A percentile compares a stretch with the other conserved stretches of the same genome.
Evolutionary conservation across 2,797 vertebrate genomes (phyloP).

Genomic region (Gadopsis marmoratus): DNA sequence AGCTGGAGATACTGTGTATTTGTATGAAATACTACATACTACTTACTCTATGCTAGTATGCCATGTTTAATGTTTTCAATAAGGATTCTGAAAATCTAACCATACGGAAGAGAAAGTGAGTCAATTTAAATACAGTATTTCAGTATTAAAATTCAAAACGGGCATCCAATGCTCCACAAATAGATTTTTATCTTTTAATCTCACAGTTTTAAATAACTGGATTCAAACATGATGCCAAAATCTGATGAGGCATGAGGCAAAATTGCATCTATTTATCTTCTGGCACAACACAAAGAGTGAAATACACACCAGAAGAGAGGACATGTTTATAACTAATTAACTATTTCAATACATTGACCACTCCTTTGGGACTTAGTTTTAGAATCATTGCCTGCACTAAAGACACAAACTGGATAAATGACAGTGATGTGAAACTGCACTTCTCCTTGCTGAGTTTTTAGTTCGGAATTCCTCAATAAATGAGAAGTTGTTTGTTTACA

Average conservation of each 20-base stretch:
- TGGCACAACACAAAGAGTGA: conserved; percentile 30
- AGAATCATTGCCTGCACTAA: conserved; percentile 25
- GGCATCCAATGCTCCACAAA: neutral
- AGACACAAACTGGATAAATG: conserved; percentile 11
- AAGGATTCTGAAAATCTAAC: neutral
- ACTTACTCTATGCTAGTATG: no score
- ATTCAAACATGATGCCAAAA: conserved; percentile 13
- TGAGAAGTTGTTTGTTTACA: neutral
- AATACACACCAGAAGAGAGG: conserved; percentile 20
- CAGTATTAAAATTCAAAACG: conserved; percentile 24
- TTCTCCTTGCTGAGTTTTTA: neutral
- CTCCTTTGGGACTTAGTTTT: conserved; percentile 15
- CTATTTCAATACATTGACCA: conserved; percentile 29
- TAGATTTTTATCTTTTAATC: conserved; percentile 39
- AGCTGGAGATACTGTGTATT: neutral
- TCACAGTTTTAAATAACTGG: conserved; percentile 22
- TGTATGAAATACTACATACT: neutral
- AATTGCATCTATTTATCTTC: conserved; percentile 18
- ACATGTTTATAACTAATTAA: conserved; percentile 48
- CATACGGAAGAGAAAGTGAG: neutral
- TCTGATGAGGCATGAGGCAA: conserved; percentile 11
- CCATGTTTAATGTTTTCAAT: neutral
- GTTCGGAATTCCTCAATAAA: neutral
- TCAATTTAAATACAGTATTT: neutral
- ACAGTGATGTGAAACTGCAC: conserved; percentile 3